Evolutionary conservation across 2,888 invertebrate genomes (phyloP).

Genomic region (Cryptops parisi): DNA sequence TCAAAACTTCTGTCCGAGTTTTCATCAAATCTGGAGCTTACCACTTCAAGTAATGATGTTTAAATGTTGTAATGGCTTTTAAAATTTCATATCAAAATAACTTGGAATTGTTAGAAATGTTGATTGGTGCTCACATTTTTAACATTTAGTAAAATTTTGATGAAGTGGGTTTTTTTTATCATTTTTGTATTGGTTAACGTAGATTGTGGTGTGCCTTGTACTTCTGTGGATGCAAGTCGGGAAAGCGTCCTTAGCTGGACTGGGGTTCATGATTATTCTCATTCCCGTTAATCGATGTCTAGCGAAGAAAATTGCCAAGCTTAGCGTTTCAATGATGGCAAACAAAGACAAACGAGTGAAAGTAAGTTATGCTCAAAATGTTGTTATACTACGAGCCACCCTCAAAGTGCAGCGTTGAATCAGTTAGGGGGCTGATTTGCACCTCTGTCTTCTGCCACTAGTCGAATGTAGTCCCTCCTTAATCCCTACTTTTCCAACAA

Average conservation of each 20-base stretch:
- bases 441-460: too few relatives aligned
- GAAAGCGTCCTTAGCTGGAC: slow-evolving; percentile 75
- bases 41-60: slow-evolving; percentile 56
- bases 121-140: neutral
- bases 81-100: too few relatives aligned
- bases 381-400: too few relatives aligned
- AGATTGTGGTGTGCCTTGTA: slow-evolving; percentile 65
- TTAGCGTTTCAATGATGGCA: slow-evolving; percentile 76
- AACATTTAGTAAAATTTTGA: neutral
- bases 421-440: too few relatives aligned
- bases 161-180: neutral
- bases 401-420: too few relatives aligned
- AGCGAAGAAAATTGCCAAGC: slow-evolving; percentile 68
- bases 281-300: slow-evolving; percentile 86
- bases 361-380: slow-evolving; percentile 39
- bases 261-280: slow-evolving; percentile 66
- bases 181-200: slow-evolving; percentile 27
- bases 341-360: slow-evolving; percentile 81
- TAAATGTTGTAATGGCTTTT: too few relatives aligned
- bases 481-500: too few relatives aligned
- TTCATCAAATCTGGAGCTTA: slow-evolving; percentile 94
- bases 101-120: neutral
- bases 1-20: slow-evolving; percentile 88
- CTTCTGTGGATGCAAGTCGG: slow-evolving; percentile 80
- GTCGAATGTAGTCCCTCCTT: too few relatives aligned